Conservation (phyloP, 1,140 invertebrate species). For the Bombus confusus region DNA sequence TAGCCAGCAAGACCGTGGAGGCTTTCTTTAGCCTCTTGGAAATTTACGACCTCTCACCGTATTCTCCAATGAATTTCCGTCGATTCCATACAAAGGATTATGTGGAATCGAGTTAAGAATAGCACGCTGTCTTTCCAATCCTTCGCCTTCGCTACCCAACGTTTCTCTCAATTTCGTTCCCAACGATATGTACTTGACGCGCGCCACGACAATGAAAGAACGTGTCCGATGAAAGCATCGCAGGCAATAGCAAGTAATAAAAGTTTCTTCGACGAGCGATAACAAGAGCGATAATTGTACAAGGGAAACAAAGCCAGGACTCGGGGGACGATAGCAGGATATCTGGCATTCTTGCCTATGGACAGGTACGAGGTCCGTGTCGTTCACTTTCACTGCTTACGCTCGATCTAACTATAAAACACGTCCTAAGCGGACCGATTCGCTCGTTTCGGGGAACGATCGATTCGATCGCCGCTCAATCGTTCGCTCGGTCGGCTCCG, state of each 20-base stretch:
- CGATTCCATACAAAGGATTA: background rate
- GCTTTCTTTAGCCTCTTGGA: conserved; percentile 30
- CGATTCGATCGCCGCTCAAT: background rate
- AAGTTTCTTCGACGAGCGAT: no score
- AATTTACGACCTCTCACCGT: conserved; percentile 24
- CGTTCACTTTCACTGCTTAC: conserved; percentile 74
- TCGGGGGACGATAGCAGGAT: conserved; percentile 25
- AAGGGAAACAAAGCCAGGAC: background rate
- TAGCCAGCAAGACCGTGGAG: conserved; percentile 29
- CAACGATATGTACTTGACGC: no score
- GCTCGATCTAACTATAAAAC: conserved; percentile 62
- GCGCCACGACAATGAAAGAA: no score
- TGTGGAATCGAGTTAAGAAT: background rate
- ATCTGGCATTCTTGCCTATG: conserved; percentile 61
- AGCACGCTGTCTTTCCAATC: background rate
- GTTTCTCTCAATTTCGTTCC: background rate
- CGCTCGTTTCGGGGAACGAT: conserved; percentile 36
- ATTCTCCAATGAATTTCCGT: background rate
- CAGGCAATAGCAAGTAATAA: no score
- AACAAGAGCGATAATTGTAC: no score
- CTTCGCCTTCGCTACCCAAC: background rate
- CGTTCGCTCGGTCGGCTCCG: background rate
- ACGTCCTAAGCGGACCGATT: conserved; percentile 42
- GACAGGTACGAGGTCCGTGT: conserved; percentile 55
- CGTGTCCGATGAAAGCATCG: no score